Evolutionary conservation across 2,113 vertebrate genomes (phyloP).

Genomic region (Cyprinodon variegatus): DNA sequence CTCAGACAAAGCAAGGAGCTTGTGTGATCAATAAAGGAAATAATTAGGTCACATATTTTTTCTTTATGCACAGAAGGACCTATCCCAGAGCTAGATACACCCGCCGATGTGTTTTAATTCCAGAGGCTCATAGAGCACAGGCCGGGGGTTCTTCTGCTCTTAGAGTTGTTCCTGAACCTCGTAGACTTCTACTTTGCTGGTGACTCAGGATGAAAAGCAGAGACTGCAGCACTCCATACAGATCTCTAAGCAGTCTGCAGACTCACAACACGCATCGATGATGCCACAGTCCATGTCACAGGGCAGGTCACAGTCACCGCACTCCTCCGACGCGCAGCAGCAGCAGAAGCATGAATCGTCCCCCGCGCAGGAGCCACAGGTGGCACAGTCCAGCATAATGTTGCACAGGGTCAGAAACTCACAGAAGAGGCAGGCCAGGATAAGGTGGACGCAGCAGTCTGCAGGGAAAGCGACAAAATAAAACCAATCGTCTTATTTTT

Average conservation of each 20-base stretch:
- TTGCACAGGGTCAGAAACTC: slow-evolving; percentile 98
- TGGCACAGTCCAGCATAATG: slow-evolving; percentile 95
- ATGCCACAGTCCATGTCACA: slow-evolving; percentile 99
- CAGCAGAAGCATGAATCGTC: slow-evolving; percentile 95
- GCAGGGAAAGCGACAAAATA: neutral
- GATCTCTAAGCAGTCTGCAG: slow-evolving; percentile 98
- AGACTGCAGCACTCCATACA: slow-evolving; percentile 99
- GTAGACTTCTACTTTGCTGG: slow-evolving; percentile 13
- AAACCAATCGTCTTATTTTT: neutral
- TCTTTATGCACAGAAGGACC: slow-evolving; percentile 43
- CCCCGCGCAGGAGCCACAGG: slow-evolving; percentile 93
- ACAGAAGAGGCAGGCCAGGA: slow-evolving; percentile 98
- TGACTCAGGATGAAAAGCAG: slow-evolving; percentile 95
- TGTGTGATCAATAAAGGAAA: slow-evolving; percentile 37
- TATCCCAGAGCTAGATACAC: slow-evolving; percentile 36
- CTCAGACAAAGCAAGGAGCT: slow-evolving; percentile 33
- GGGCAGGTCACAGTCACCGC: slow-evolving; percentile 93
- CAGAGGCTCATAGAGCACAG: slow-evolving; percentile 37
- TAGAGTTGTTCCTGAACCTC: slow-evolving; percentile 32
- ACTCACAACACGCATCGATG: slow-evolving; percentile 98
- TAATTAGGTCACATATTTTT: slow-evolving; percentile 44
- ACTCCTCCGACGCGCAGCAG: slow-evolving; percentile 93
- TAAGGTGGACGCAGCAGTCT: slow-evolving; percentile 99
- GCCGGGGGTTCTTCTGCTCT: slow-evolving; percentile 12
- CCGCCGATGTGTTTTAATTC: slow-evolving; percentile 36